Evolutionary conservation across 92 coral and sea anemone species (phyloP), one percentile per base, ranked within the genome.

Genomic region (Porites rus): DNA sequence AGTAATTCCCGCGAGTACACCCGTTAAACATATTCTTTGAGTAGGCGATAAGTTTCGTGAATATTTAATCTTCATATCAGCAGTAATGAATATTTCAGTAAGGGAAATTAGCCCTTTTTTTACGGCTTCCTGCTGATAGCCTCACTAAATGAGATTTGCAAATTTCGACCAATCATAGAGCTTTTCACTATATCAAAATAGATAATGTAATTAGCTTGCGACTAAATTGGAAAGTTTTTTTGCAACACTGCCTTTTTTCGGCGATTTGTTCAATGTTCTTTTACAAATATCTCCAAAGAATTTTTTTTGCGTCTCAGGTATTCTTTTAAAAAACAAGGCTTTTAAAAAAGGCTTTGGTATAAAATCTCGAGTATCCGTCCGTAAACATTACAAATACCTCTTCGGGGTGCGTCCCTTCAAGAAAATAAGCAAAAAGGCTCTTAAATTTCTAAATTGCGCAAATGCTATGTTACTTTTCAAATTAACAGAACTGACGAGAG

Each of bases 381-480:
- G 46, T 38, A 38, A 38, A 38, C 46, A 38, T 38, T 38, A 38
- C 46, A 38, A 38, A 4, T 38, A 38, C 46, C 46, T 38, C 46
- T 38, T 4, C 46, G 6, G 6, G 46, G 46, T 38, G 46, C 46
- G 46, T 38, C 12, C 61, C 12, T 56, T 56, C 16, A 2, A 56
- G 13, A 10, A 56, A 56, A 56, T 56, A 2, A 56, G 11, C 61
- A 56, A 56, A 56, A 38, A 10, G 13, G 11, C 16, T 22, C 51
- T 31, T 69, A 9, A 69, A 69, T 69, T 24, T 69, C 20, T 17
- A 69, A 69, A 61, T 10, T 77, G 11, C 7, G 69, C 21, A 38
- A 77, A 61, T 61, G 25, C 67, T 77, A n/a, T 77, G 81, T 62
- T 38, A 38, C 58, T 77, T 38, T n/a, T 28, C 17, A 43, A 77